A percentile compares a stretch with the other conserved stretches of the same genome.
Evolutionary conservation across 2,888 invertebrate genomes (phyloP).

Genomic region (Lamellibrachia satsuma): DNA sequence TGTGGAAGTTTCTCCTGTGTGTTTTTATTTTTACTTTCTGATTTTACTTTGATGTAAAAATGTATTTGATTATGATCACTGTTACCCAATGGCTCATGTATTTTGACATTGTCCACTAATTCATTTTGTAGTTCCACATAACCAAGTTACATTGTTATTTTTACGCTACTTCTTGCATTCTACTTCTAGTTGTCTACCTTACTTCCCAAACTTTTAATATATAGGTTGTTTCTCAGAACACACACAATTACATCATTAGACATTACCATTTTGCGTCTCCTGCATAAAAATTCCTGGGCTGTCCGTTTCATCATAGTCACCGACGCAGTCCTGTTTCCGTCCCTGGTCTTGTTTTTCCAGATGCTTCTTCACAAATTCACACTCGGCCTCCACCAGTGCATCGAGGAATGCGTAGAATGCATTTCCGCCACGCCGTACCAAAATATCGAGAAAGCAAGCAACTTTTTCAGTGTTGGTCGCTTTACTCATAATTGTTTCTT

Average conservation of each 20-base stretch:
- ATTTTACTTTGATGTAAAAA: too few relatives aligned
- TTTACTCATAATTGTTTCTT: neutral
- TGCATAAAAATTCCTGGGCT: too few relatives aligned
- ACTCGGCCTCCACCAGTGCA: neutral
- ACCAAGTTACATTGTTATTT: neutral
- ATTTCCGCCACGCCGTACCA: neutral
- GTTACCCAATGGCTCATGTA: too few relatives aligned
- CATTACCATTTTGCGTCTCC: too few relatives aligned
- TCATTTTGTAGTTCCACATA: neutral
- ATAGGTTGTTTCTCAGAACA: neutral
- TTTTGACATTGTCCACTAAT: too few relatives aligned
- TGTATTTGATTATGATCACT: too few relatives aligned
- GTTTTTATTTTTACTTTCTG: too few relatives aligned
- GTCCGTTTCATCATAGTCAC: neutral
- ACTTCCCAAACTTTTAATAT: neutral
- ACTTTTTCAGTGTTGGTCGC: neutral
- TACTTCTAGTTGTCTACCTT: neutral
- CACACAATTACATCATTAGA: too few relatives aligned
- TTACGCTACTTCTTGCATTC: neutral
- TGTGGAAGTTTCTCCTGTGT: too few relatives aligned
- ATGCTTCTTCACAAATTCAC: neutral
- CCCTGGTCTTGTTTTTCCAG: neutral
- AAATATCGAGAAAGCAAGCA: neutral
- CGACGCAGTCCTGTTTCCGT: neutral
- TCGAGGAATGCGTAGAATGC: neutral